A percentile compares a stretch with the other conserved stretches of the same genome.
These are phyloP conservation scores for Temnothorax longispinosus DNA, from an alignment of 1,140 invertebrate genomes.

Conservation along the genomic window DNA sequence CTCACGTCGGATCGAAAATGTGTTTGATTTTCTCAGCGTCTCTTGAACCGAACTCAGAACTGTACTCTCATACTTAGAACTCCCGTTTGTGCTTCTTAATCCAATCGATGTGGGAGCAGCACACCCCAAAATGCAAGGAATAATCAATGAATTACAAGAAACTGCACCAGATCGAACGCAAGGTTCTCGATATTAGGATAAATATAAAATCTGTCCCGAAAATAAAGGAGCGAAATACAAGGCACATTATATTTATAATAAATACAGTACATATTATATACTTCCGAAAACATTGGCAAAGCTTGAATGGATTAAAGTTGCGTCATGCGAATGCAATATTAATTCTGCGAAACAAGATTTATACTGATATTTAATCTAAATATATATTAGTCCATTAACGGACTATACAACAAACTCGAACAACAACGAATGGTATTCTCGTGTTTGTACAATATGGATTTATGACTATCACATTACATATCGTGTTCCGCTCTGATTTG, in stretches of 20 bases:
- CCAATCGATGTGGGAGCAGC: neutral
- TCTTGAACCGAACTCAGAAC: neutral
- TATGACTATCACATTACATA: neutral
- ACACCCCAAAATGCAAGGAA: neutral
- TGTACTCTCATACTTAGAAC: neutral
- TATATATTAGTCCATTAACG: neutral
- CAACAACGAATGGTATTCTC: neutral
- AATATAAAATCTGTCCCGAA: neutral
- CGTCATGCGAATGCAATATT: neutral
- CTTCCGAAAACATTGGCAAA: neutral
- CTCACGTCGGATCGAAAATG: conserved; percentile 20
- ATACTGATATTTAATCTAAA: neutral
- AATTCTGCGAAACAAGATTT: neutral
- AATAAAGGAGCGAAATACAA: neutral
- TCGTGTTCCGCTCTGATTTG: conserved; percentile 22
- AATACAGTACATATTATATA: neutral
- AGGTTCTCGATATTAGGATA: neutral
- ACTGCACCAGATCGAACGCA: conserved; percentile 27
- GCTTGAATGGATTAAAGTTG: neutral
- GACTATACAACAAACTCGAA: neutral
- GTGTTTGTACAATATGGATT: conserved; percentile 3
- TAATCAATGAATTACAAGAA: conserved; percentile 16
- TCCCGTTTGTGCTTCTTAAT: conserved; percentile 5
- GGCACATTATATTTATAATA: neutral
- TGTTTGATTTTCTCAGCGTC: conserved; percentile 39